phyloP scores from a whole-genome alignment of 2,888 invertebrate genomes.

The Chrysolina oricalcia region DNA sequence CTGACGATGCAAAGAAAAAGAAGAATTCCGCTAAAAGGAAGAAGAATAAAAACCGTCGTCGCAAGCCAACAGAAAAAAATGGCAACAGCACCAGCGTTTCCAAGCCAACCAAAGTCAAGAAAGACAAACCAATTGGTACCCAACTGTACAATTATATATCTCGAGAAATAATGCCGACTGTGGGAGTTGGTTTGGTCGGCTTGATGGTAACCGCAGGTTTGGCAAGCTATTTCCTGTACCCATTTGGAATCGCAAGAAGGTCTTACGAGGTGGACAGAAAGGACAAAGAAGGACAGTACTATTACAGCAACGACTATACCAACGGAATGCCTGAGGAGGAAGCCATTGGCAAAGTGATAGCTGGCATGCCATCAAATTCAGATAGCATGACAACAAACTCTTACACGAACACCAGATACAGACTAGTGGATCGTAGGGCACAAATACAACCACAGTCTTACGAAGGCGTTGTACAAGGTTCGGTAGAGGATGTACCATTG shows the following conservation, averaged over 20 bases:
- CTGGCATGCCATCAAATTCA: slow-evolving; percentile 56
- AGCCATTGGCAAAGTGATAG: slow-evolving; percentile 81
- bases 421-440: slow-evolving; percentile 59
- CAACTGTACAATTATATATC: slow-evolving; percentile 86
- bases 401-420: slow-evolving; percentile 50
- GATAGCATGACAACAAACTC: slow-evolving; percentile 39
- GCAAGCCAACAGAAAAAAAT: slow-evolving; percentile 74
- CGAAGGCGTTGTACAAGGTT: slow-evolving; percentile 54
- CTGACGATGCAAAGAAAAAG: slow-evolving; percentile 58
- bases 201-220: slow-evolving; percentile 83
- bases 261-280: slow-evolving; percentile 79
- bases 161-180: slow-evolving; percentile 86
- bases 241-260: slow-evolving; percentile 80
- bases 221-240: slow-evolving; percentile 85
- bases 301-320: slow-evolving; percentile 81
- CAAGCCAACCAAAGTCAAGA: slow-evolving; percentile 62
- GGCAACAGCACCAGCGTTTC: slow-evolving; percentile 61
- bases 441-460: slow-evolving; percentile 52
- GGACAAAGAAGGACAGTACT: slow-evolving; percentile 76
- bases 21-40: slow-evolving; percentile 73
- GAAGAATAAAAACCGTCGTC: slow-evolving; percentile 77
- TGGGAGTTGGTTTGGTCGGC: slow-evolving; percentile 85
- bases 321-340: slow-evolving; percentile 85
- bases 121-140: slow-evolving; percentile 79
- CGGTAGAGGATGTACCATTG: slow-evolving; percentile 62